Conservation (phyloP, 2,113 vertebrate genomes). For the Podarcis cretensis region DNA sequence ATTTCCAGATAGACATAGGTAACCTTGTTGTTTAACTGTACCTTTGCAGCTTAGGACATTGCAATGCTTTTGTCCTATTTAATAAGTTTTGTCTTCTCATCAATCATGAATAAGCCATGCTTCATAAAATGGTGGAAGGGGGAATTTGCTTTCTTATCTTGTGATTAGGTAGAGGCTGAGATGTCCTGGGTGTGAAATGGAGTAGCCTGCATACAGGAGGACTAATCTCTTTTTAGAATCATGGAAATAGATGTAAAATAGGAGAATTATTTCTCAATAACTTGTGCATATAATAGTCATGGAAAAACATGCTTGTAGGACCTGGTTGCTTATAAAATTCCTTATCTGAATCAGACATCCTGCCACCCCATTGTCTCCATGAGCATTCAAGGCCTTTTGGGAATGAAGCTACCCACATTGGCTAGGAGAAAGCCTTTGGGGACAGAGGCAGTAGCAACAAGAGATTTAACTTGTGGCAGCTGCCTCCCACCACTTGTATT, state of each 20-base stretch:
- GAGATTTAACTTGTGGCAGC: too few species aligned
- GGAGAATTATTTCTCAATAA: neutral
- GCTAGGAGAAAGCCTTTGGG: too few species aligned
- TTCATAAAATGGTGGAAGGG: neutral
- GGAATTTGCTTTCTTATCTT: neutral
- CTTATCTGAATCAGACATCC: neutral
- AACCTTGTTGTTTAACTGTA: neutral
- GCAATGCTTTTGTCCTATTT: neutral
- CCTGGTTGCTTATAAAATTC: neutral
- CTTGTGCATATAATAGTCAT: neutral
- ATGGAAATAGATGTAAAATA: neutral
- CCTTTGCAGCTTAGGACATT: neutral
- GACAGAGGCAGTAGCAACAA: too few species aligned
- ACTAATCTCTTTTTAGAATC: neutral
- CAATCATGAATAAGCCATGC: neutral
- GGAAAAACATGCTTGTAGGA: neutral
- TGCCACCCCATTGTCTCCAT: too few species aligned
- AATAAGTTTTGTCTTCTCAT: neutral
- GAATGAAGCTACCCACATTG: too few species aligned
- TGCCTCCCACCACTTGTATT: too few species aligned
- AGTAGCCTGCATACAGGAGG: neutral
- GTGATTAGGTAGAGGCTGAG: neutral
- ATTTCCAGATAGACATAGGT: neutral
- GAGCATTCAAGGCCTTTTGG: too few species aligned
- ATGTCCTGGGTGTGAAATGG: neutral